Evolutionary conservation across 2,797 vertebrate genomes (phyloP).

Genomic region (Hydrolagus colliei): DNA sequence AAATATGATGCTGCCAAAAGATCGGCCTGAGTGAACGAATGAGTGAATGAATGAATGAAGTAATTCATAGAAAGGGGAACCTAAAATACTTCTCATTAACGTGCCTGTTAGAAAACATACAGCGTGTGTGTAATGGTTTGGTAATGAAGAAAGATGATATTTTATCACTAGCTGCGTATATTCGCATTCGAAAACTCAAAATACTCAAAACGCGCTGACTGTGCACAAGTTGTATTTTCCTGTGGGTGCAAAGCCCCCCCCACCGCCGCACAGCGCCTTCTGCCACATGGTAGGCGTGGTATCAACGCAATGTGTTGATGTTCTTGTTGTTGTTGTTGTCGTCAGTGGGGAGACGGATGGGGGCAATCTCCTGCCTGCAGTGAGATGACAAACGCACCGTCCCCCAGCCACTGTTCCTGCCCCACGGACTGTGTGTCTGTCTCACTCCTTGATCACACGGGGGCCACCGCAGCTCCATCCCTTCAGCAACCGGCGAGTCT

Average conservation of each 20-base stretch:
- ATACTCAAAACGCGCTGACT: neutral
- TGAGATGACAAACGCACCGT: too few relatives aligned
- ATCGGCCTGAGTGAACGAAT: neutral
- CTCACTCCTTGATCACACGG: neutral
- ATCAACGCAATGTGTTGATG: too few relatives aligned
- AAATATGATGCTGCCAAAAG: too few relatives aligned
- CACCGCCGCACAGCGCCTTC: too few relatives aligned
- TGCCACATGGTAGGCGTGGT: too few relatives aligned
- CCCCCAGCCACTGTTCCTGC: too few relatives aligned
- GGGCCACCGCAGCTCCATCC: neutral
- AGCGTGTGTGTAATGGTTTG: neutral
- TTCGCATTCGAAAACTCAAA: neutral
- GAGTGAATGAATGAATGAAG: neutral
- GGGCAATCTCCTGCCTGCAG: too few relatives aligned
- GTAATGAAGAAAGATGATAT: neutral
- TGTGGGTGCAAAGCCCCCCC: neutral
- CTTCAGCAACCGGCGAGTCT: neutral
- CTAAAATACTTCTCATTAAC: neutral
- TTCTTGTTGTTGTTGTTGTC: too few relatives aligned
- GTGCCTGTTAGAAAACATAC: neutral
- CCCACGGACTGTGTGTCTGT: too few relatives aligned
- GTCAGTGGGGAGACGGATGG: too few relatives aligned
- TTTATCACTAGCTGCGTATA: neutral
- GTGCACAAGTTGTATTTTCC: too few relatives aligned
- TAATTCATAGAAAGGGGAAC: neutral